phyloP scores from a whole-genome alignment of 2,888 invertebrate genomes.

The Drosophila kanekoi region DNA sequence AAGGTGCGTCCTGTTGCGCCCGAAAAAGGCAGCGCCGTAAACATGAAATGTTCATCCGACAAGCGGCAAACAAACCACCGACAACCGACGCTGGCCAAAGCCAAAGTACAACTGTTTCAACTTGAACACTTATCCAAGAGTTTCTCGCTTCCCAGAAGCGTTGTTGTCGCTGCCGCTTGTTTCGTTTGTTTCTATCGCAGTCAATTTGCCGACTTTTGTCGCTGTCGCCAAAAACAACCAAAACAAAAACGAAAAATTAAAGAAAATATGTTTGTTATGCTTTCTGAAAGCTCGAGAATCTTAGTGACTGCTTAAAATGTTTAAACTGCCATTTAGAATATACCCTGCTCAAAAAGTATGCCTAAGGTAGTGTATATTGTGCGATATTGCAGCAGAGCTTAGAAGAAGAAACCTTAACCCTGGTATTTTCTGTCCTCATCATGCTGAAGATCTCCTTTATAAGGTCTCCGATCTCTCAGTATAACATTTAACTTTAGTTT shows the following conservation, averaged over 20 bases:
- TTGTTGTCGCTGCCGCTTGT: not conserved
- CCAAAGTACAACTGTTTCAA: conserved; percentile 68
- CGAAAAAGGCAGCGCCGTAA: conserved; percentile 61
- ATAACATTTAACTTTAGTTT: too few species aligned
- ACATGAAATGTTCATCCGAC: conserved; percentile 47
- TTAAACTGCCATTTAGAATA: conserved; percentile 13
- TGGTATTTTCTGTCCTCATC: too few species aligned
- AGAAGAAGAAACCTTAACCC: too few species aligned
- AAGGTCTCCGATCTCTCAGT: too few species aligned
- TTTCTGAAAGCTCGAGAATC: conserved; percentile 27
- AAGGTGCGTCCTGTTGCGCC: conserved; percentile 78
- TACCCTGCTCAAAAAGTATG: not conserved
- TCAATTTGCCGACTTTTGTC: conserved; percentile 26
- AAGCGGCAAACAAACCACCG: conserved; percentile 36
- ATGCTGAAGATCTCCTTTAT: too few species aligned
- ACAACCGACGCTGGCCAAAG: conserved; percentile 59
- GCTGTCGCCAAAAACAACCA: conserved; percentile 34
- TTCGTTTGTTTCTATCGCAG: conserved; percentile 25
- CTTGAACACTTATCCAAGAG: conserved; percentile 28
- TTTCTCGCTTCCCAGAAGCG: conserved; percentile 49
- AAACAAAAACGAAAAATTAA: conserved; percentile 21
- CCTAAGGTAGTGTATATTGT: too few species aligned
- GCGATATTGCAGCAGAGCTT: too few species aligned
- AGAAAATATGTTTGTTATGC: conserved; percentile 24
- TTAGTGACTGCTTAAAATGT: conserved; percentile 15